Conservation (phyloP, 2,113 vertebrate species). For the Nibea coibor region DNA sequence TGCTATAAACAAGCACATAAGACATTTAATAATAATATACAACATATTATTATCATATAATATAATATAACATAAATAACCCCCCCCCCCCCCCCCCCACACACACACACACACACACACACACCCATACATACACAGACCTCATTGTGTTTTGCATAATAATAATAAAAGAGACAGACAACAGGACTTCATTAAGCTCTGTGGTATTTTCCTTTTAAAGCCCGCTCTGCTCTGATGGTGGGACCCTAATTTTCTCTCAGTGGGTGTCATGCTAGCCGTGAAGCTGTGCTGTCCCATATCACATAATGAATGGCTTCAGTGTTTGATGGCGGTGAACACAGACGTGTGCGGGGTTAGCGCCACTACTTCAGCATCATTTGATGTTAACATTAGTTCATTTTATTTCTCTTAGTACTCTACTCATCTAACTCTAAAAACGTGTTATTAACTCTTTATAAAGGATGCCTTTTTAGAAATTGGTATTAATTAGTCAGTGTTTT, state of each 20-base stretch:
- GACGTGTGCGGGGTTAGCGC: neutral
- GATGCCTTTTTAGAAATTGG: neutral
- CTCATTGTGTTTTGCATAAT: slow-evolving; percentile 13
- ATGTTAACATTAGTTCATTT: neutral
- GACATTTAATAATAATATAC: neutral
- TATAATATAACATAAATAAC: too few species aligned
- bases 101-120: neutral
- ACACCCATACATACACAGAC: neutral
- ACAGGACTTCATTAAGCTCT: slow-evolving; percentile 20
- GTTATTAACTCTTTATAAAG: neutral
- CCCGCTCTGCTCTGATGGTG: neutral
- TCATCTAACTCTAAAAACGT: neutral
- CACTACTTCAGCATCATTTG: neutral
- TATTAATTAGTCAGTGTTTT: too few species aligned
- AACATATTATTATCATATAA: too few species aligned
- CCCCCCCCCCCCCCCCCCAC: neutral
- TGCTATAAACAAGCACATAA: neutral
- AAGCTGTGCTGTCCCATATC: slow-evolving; percentile 1
- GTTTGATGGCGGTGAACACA: neutral
- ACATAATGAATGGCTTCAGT: slow-evolving; percentile 32
- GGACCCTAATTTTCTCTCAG: slow-evolving; percentile 19
- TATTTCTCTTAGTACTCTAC: neutral
- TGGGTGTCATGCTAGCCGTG: slow-evolving; percentile 16
- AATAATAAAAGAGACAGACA: slow-evolving; percentile 5
- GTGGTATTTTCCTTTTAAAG: neutral